These are phyloP conservation scores for Polylopha cassiicola DNA, from an alignment of 2,888 invertebrate genomes.

Conservation along the genomic window DNA sequence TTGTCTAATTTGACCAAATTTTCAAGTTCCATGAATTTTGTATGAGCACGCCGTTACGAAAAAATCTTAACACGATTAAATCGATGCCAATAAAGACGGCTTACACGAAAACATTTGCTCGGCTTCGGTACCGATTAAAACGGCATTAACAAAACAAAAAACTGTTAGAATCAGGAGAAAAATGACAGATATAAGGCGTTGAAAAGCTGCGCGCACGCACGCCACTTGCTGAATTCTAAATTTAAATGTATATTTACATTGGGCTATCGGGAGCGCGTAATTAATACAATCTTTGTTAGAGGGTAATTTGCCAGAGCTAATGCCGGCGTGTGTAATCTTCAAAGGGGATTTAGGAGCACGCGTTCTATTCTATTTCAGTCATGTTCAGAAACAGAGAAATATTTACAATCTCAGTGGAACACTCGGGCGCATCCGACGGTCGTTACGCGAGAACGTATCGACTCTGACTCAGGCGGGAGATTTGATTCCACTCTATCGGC, in stretches of 20 bases:
- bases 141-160: slow-evolving; percentile 35
- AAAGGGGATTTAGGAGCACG: slow-evolving; percentile 77
- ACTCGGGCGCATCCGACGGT: slow-evolving; percentile 76
- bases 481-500: slow-evolving; percentile 61
- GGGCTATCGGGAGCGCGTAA: slow-evolving; percentile 73
- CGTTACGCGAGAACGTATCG: slow-evolving; percentile 72
- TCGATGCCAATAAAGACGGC: slow-evolving; percentile 15
- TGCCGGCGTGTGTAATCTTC: slow-evolving; percentile 76
- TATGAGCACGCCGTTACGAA: slow-evolving; percentile 44
- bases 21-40: slow-evolving; percentile 59
- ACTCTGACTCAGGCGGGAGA: slow-evolving; percentile 53
- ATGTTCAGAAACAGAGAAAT: slow-evolving; percentile 76
- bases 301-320: slow-evolving; percentile 78
- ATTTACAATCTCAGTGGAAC: slow-evolving; percentile 76
- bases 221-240: slow-evolving; percentile 63
- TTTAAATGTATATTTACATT: slow-evolving; percentile 72
- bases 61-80: slow-evolving; percentile 25
- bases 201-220: slow-evolving; percentile 50
- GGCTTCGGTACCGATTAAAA: slow-evolving; percentile 40
- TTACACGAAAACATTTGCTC: slow-evolving; percentile 29
- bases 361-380: slow-evolving; percentile 76
- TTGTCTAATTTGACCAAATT: slow-evolving; percentile 59
- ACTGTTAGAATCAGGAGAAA: slow-evolving; percentile 45
- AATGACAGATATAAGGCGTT: slow-evolving; percentile 66
- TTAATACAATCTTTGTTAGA: slow-evolving; percentile 78